A percentile compares a stretch with the other conserved stretches of the same genome.
These are phyloP conservation scores for Vanessa tameamea DNA, from an alignment of 1,140 invertebrate genomes.

Conservation along the genomic window DNA sequence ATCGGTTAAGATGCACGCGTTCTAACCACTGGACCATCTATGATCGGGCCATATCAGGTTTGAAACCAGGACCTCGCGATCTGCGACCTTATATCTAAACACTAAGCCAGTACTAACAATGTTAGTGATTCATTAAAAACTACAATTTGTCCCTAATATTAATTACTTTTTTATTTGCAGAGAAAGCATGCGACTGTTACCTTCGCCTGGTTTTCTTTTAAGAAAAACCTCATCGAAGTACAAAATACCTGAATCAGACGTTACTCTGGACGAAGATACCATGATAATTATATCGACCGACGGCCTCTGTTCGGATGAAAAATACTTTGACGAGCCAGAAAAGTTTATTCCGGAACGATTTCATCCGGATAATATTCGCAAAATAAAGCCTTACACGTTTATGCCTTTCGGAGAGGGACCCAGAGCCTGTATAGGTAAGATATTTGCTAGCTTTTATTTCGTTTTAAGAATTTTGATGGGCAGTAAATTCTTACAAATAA, in stretches of 20 bases:
- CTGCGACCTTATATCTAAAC: too few relatives aligned
- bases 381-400: constrained; percentile 24
- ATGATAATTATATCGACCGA: constrained; percentile 16
- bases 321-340: constrained; percentile 31
- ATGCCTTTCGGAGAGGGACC: constrained; percentile 22
- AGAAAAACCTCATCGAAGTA: constrained; percentile 19
- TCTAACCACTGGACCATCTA: too few relatives aligned
- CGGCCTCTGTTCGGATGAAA: constrained; percentile 7
- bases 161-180: constrained; percentile 27
- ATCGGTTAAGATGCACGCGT: too few relatives aligned
- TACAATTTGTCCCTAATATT: too few relatives aligned
- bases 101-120: too few relatives aligned
- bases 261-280: constrained; percentile 20
- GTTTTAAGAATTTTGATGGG: background rate
- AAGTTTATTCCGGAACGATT: constrained; percentile 34
- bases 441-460: background rate
- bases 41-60: too few relatives aligned
- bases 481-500: too few relatives aligned
- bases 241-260: constrained; percentile 24
- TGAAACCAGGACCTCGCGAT: too few relatives aligned
- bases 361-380: constrained; percentile 30
- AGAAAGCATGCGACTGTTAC: constrained; percentile 22
- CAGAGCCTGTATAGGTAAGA: constrained; percentile 20
- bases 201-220: constrained; percentile 25
- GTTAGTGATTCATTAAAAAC: too few relatives aligned